Evolutionary conservation across 2,888 invertebrate genomes (phyloP), one percentile per base, ranked within the genome.

Genomic region (Parnassius mnemosyne): DNA sequence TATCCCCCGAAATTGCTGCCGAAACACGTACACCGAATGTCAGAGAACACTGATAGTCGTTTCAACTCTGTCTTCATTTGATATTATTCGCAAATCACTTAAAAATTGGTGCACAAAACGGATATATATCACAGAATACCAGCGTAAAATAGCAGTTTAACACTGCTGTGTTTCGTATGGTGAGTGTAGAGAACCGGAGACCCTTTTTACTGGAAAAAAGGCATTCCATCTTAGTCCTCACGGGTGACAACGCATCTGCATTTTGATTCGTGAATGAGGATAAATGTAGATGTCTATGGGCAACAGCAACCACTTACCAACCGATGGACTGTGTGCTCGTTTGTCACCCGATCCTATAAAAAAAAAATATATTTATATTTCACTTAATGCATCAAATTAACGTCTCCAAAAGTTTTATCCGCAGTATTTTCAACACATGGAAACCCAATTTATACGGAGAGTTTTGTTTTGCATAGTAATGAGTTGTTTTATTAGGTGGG

Each of bases 391-490:
- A 13, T 10, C 16, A n/a, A 58, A 54, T 53, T 58, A 51, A 53
- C 16, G 44, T 41, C 42, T 46, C 7, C 50, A 7, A 51, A 42
- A 51, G 51, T 59, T 51, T 55, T 12, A 42, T 34, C 5, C 34
- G 34, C 34, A 34, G 34, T 34, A 34, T 34, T 46, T 25, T 46
- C 57, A 44, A 16, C 51, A 47, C 41, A 42, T 79, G 79, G 80
- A 80, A 34, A 77, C 76, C 74, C 78, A 79, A 82, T 81, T 82
- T 81, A 79, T 79, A 55, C 50, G 78, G 77, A 73, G 78, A 78
- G 78, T 84, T 81, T 82, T 83, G 78, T 84, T 84, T 83, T 81
- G 81, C 80, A 84, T 84, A 83, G 77, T 81, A 84, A 84, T 80
- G 76, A 75, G 73, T 76, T 74, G 71, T 74, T 77, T 70, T 67